phyloP scores from a whole-genome alignment of 2,113 vertebrate genomes.

The Myocastor coypus region DNA sequence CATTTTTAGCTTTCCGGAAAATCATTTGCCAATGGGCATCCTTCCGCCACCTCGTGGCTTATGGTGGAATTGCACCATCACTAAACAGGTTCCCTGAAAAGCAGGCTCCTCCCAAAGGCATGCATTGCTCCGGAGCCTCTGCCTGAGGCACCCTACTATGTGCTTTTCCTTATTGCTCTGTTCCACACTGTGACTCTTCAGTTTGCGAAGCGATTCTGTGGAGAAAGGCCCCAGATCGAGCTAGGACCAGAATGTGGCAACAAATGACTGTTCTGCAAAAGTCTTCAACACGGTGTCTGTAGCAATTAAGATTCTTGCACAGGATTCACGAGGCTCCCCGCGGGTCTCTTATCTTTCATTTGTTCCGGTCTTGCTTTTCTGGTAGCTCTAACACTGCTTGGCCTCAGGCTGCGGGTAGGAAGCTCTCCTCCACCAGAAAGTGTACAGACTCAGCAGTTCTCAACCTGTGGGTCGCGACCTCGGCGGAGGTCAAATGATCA shows the following conservation, averaged over 20 bases:
- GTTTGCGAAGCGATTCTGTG: background rate
- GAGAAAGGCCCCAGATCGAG: background rate
- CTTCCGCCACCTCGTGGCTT: background rate
- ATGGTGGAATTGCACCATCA: background rate
- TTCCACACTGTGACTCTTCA: background rate
- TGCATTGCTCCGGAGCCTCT: background rate
- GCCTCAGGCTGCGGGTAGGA: background rate
- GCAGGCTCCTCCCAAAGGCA: background rate
- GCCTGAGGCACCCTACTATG: background rate
- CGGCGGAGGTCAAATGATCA: too few relatives aligned
- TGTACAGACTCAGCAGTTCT: background rate
- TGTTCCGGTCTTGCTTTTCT: background rate
- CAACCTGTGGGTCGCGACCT: too few relatives aligned
- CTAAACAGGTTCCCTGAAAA: background rate
- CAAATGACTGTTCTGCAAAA: background rate
- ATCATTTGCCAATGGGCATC: accelerated
- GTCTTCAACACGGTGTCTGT: background rate
- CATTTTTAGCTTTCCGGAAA: accelerated
- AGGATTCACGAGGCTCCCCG: background rate
- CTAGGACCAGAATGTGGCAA: background rate
- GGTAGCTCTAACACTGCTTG: background rate
- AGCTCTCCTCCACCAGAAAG: too few relatives aligned
- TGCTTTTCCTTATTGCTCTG: background rate
- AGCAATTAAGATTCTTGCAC: background rate
- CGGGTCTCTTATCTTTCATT: background rate